Percentiles rank a stretch among this genome's conserved stretches.
These are phyloP conservation scores for Cisticola juncidis DNA, from an alignment of 2,113 vertebrate genomes.

Conservation along the genomic window DNA sequence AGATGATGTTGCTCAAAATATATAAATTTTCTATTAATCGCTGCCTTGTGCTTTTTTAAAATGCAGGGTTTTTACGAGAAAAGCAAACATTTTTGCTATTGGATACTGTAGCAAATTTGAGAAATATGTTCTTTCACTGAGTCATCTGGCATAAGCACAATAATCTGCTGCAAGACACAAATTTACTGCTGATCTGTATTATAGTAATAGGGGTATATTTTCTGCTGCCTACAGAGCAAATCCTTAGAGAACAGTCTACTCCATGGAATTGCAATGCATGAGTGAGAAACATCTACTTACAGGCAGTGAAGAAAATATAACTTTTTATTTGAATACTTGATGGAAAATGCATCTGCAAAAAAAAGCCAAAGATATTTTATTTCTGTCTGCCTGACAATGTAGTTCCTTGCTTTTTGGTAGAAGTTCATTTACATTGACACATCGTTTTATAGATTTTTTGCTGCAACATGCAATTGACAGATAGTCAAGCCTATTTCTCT, in stretches of 20 bases:
- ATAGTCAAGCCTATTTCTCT: neutral
- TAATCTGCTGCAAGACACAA: constrained; percentile 12
- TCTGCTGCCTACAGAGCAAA: neutral
- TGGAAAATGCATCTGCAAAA: neutral
- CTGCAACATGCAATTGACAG: neutral
- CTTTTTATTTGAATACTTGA: neutral
- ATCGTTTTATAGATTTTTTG: neutral
- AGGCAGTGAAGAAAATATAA: neutral
- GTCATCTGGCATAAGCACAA: neutral
- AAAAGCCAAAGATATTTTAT: neutral
- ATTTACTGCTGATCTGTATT: constrained; percentile 28
- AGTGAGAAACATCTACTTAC: neutral
- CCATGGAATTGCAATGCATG: neutral
- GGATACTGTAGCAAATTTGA: neutral
- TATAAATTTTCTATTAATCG: neutral
- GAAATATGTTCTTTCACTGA: constrained; percentile 31
- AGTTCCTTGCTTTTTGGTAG: neutral
- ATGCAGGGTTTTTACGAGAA: neutral
- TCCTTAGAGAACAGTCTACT: neutral
- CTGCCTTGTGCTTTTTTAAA: neutral
- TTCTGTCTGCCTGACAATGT: neutral
- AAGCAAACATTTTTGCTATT: neutral
- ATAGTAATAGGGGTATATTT: neutral
- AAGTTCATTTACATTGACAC: neutral
- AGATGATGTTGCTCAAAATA: neutral